Percentiles rank a stretch among this genome's conserved stretches.
These are phyloP conservation scores for Nannoperca obscura DNA, from an alignment of 2,797 vertebrate genomes.

Conservation along the genomic window DNA sequence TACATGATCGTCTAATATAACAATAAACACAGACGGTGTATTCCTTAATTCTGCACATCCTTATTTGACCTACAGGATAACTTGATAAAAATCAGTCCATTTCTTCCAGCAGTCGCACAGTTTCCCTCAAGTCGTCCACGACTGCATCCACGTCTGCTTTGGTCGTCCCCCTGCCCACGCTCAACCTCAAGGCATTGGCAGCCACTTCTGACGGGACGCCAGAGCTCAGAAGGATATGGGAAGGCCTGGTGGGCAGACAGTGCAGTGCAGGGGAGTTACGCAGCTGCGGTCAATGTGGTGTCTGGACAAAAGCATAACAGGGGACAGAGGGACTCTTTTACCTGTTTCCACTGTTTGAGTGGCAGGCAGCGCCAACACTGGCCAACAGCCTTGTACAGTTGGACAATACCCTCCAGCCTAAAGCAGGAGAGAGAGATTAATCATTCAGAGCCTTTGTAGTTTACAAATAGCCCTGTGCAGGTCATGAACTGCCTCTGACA, in stretches of 20 bases:
- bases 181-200: conserved; percentile 91
- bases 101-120: conserved; percentile 85
- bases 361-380: conserved; percentile 95
- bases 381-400: conserved; percentile 89
- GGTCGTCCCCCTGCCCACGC: conserved; percentile 90
- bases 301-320: conserved; percentile 3
- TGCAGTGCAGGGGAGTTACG: neutral
- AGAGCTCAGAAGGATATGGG: conserved; percentile 91
- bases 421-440: conserved; percentile 62
- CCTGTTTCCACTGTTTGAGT: conserved; percentile 91
- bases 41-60: conserved; percentile 12
- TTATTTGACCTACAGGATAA: conserved; percentile 24
- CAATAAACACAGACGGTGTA: conserved; percentile 8
- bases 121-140: conserved; percentile 90
- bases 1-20: conserved; percentile 40
- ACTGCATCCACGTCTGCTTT: conserved; percentile 89
- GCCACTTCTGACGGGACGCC: conserved; percentile 88
- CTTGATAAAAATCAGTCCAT: conserved; percentile 58
- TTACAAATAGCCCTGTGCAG: conserved; percentile 67
- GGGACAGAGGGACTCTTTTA: conserved; percentile 56
- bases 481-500: conserved; percentile 63
- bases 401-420: conserved; percentile 90
- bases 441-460: conserved; percentile 76
- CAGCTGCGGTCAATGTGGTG: neutral
- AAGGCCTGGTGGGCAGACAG: conserved; percentile 85